These are phyloP conservation scores for Gandaritis pyraliata DNA, from an alignment of 2,888 invertebrate species.

Conservation along the genomic window DNA sequence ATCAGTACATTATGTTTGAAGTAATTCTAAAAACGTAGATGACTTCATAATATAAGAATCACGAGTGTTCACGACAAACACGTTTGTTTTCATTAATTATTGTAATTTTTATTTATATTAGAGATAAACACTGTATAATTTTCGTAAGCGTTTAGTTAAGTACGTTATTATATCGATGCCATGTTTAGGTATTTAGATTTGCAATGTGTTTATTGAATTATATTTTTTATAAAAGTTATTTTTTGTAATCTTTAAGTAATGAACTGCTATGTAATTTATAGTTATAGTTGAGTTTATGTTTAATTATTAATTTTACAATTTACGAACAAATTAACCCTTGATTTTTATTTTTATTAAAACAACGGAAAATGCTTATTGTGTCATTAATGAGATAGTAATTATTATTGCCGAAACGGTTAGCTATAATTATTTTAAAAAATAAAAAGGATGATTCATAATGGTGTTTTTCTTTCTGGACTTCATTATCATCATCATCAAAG, in stretches of 20 bases:
- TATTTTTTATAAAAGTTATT: slow-evolving; percentile 82
- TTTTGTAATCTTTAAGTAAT: slow-evolving; percentile 74
- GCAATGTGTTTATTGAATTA: slow-evolving; percentile 79
- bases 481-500: too few relatives aligned
- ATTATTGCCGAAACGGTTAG: slow-evolving; percentile 85
- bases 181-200: slow-evolving; percentile 79
- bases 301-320: slow-evolving; percentile 53
- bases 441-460: slow-evolving; percentile 81
- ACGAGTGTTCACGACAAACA: slow-evolving; percentile 60
- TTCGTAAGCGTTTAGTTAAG: slow-evolving; percentile 55
- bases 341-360: slow-evolving; percentile 62
- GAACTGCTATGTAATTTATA: slow-evolving; percentile 75
- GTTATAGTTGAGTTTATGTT: slow-evolving; percentile 80
- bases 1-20: slow-evolving; percentile 52
- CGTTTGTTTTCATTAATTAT: slow-evolving; percentile 45
- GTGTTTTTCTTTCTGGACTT: slow-evolving; percentile 59
- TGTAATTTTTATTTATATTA: slow-evolving; percentile 49
- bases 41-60: slow-evolving; percentile 43
- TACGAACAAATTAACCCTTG: slow-evolving; percentile 74
- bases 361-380: slow-evolving; percentile 83
- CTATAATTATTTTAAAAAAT: slow-evolving; percentile 86
- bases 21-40: slow-evolving; percentile 37
- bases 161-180: slow-evolving; percentile 70
- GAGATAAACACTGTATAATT: slow-evolving; percentile 49
- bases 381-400: slow-evolving; percentile 82